Percentiles rank a stretch among this genome's conserved stretches.
Conservation (phyloP, 1,140 invertebrate genomes). For the Drosophila takahashii region DNA sequence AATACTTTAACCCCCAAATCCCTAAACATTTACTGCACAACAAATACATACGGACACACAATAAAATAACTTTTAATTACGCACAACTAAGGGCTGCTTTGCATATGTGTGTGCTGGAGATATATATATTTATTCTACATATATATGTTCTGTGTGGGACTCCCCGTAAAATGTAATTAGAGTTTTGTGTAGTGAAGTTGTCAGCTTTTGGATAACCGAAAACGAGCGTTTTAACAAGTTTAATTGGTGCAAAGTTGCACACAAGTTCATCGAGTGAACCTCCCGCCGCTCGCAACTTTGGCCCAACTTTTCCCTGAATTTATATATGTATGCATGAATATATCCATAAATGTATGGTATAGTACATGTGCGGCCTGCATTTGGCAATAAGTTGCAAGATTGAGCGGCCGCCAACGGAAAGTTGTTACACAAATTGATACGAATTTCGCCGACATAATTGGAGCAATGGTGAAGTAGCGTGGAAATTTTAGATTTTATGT, state of each 20-base stretch:
- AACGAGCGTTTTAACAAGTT: constrained; percentile 83
- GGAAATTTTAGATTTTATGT: too few species aligned
- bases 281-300: constrained; percentile 39
- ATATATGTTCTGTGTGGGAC: constrained; percentile 6
- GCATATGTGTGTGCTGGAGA: constrained; percentile 22
- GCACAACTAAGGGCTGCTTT: constrained; percentile 62
- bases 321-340: background rate
- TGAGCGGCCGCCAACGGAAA: constrained; percentile 35
- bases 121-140: background rate
- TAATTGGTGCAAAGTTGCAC: constrained; percentile 81
- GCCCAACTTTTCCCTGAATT: constrained; percentile 47
- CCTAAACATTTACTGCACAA: background rate
- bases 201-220: constrained; percentile 81
- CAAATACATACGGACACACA: constrained; percentile 47
- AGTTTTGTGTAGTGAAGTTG: constrained; percentile 81
- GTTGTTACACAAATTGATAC: constrained; percentile 39
- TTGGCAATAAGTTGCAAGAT: constrained; percentile 30
- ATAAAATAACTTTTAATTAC: constrained; percentile 84
- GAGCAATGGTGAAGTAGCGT: too few species aligned
- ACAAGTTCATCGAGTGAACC: constrained; percentile 68
- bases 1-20: background rate
- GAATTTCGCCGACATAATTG: constrained; percentile 17
- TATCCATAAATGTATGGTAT: background rate
- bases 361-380: constrained; percentile 10
- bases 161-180: constrained; percentile 80